phyloP scores from a whole-genome alignment of 2,888 invertebrate genomes.

The Coecobrya sp. region DNA sequence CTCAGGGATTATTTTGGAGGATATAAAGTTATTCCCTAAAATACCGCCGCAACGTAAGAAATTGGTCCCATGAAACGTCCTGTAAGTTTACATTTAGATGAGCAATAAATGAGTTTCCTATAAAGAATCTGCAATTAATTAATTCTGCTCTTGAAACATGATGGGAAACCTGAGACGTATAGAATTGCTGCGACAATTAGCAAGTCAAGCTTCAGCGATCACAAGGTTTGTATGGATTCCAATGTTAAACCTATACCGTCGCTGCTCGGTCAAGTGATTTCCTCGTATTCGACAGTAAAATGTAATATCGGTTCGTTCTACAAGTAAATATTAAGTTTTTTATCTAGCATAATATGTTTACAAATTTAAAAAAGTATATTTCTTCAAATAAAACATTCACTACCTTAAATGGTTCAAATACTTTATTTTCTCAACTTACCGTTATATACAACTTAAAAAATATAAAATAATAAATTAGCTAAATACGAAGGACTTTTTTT shows the following conservation, averaged over 20 bases:
- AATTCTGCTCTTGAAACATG: not conserved
- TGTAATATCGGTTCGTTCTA: constrained; percentile 75
- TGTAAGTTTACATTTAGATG: constrained; percentile 25
- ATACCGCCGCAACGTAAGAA: constrained; percentile 21
- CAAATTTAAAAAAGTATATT: too few species aligned
- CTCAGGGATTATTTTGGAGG: not conserved
- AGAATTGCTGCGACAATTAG: not conserved
- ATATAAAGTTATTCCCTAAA: not conserved
- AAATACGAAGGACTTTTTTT: constrained; percentile 56
- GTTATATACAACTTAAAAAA: constrained; percentile 59
- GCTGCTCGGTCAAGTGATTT: constrained; percentile 18
- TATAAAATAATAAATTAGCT: not conserved
- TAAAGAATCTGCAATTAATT: too few species aligned
- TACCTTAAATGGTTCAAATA: not conserved
- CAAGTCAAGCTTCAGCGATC: not conserved
- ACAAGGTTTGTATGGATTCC: not conserved
- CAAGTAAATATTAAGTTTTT: constrained; percentile 20
- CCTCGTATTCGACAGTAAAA: constrained; percentile 69
- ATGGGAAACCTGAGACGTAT: constrained; percentile 17
- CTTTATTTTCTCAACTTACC: constrained; percentile 39
- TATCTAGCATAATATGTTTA: not conserved
- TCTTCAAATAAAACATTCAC: not conserved
- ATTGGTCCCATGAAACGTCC: constrained; percentile 68
- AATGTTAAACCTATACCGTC: not conserved
- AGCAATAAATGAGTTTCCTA: too few species aligned